Percentiles rank a stretch among this genome's conserved stretches.
phyloP scores from a whole-genome alignment of 35 echinoderm and acorn worm genomes.

The Eucidaris tribuloides region DNA sequence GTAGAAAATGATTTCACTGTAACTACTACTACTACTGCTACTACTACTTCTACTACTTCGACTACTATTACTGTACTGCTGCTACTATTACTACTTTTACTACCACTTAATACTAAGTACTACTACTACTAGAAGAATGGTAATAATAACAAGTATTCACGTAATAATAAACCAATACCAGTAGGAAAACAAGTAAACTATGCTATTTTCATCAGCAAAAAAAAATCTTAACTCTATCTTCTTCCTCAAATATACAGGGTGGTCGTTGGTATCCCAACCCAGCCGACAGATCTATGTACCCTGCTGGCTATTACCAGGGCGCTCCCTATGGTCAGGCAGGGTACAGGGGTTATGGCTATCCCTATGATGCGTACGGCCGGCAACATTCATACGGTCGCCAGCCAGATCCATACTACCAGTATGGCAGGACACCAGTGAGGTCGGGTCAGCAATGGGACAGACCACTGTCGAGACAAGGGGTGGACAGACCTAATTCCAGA shows the following conservation, averaged over 20 bases:
- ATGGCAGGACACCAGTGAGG: constrained; percentile 8
- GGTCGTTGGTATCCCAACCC: background rate
- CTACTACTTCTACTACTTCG: too few relatives aligned
- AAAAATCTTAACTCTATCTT: background rate
- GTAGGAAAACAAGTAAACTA: background rate
- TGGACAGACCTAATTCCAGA: constrained; percentile 28
- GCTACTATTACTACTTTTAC: background rate
- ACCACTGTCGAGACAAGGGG: constrained; percentile 72
- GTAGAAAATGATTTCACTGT: background rate
- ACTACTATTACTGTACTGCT: too few relatives aligned
- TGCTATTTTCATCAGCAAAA: too few relatives aligned
- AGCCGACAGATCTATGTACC: background rate
- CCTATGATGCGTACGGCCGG: constrained; percentile 24
- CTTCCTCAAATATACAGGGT: background rate
- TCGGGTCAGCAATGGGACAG: background rate
- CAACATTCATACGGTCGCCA: constrained; percentile 24
- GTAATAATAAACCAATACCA: background rate
- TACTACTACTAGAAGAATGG: background rate
- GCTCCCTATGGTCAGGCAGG: constrained; percentile 1
- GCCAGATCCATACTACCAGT: constrained; percentile 27
- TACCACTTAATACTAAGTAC: too few relatives aligned
- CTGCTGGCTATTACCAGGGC: constrained; percentile 1
- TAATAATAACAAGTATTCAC: background rate
- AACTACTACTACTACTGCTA: constrained; percentile 8
- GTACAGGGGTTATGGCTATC: constrained; percentile 25